These are phyloP conservation scores for Mobula birostris DNA, from an alignment of 2,113 vertebrate species.

Conservation along the genomic window DNA sequence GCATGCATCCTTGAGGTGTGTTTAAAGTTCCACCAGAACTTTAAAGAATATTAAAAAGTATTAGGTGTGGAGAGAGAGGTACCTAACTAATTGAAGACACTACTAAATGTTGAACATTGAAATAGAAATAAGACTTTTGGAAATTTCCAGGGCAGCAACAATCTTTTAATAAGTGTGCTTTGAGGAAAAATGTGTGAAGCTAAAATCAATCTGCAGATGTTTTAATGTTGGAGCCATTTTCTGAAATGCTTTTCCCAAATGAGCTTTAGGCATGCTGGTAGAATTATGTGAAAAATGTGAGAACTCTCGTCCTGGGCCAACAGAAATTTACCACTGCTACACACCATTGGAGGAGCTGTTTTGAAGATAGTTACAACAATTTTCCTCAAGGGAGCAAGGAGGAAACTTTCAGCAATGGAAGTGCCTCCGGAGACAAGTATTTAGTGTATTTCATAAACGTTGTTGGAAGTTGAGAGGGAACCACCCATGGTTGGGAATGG, in stretches of 20 bases:
- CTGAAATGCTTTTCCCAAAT: neutral
- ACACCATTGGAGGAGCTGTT: neutral
- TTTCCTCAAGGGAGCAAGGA: neutral
- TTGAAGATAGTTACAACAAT: neutral
- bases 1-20: too few species aligned
- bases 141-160: neutral
- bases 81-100: neutral
- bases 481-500: neutral
- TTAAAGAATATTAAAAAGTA: neutral
- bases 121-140: neutral
- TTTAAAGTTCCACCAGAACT: neutral
- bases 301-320: neutral
- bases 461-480: neutral
- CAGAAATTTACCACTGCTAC: neutral
- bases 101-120: neutral
- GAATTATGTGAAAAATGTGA: neutral
- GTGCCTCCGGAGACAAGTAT: neutral
- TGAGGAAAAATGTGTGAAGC: neutral
- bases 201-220: neutral
- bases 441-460: neutral
- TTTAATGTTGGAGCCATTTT: neutral
- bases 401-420: neutral
- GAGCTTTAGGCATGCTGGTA: neutral
- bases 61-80: neutral
- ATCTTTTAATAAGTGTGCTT: neutral